These are phyloP conservation scores for Apamea anceps DNA, from an alignment of 2,888 invertebrate genomes.

Conservation along the genomic window DNA sequence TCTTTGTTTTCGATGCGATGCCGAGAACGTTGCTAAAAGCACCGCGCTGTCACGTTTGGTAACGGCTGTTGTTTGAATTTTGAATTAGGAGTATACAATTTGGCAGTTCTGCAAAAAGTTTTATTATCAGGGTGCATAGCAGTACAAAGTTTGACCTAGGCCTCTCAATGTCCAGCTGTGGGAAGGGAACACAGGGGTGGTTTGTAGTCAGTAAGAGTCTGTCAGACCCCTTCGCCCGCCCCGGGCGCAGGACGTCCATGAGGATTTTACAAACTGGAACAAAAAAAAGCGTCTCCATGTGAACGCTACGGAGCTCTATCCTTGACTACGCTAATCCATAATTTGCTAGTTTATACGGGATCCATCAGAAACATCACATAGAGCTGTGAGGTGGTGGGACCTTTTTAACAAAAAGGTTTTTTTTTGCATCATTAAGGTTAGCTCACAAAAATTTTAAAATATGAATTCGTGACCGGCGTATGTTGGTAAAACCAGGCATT, in stretches of 20 bases:
- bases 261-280: not conserved
- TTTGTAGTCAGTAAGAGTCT: not conserved
- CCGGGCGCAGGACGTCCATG: not conserved
- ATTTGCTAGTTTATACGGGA: not conserved
- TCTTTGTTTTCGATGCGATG: conserved; percentile 55
- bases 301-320: too few relatives aligned
- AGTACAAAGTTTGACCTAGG: not conserved
- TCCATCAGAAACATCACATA: not conserved
- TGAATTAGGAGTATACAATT: not conserved
- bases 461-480: conserved; percentile 9
- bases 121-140: not conserved
- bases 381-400: not conserved
- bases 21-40: conserved; percentile 47
- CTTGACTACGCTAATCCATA: not conserved
- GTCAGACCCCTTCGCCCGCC: not conserved
- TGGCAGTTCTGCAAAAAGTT: not conserved
- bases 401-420: not conserved
- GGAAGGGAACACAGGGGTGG: not conserved
- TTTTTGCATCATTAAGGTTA: not conserved
- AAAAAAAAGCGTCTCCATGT: not conserved
- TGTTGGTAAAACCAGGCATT: conserved; percentile 8
- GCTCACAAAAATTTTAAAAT: conserved; percentile 2
- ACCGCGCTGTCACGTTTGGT: conserved; percentile 53
- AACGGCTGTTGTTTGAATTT: conserved; percentile 45
- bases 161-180: not conserved